These are phyloP conservation scores for Micronisus gabar DNA, from an alignment of 2,113 vertebrate genomes.

Conservation along the genomic window DNA sequence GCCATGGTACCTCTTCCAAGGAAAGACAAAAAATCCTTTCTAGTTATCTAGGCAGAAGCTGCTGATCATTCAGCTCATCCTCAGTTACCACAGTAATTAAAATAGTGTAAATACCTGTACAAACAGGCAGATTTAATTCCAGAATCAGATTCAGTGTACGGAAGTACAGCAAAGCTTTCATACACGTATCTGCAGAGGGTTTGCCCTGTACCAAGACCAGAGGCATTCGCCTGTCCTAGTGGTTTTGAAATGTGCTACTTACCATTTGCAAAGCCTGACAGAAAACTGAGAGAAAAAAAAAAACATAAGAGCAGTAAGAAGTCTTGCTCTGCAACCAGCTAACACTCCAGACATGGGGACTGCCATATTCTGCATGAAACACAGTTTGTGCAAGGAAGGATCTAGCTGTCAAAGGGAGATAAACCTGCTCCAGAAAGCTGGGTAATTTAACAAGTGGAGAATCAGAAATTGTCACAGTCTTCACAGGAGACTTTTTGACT, in stretches of 20 bases:
- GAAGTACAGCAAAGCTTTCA: not conserved
- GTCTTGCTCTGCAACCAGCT: not conserved
- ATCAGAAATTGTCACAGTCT: not conserved
- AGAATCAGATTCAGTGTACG: not conserved
- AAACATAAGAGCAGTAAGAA: not conserved
- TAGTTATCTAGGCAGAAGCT: not conserved
- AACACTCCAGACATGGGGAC: not conserved
- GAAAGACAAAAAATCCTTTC: not conserved
- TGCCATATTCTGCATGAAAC: not conserved
- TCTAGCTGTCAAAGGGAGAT: not conserved
- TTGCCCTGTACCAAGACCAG: not conserved
- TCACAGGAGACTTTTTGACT: not conserved
- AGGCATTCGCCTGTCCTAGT: not conserved
- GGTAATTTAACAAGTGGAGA: not conserved
- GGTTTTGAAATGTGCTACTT: not conserved
- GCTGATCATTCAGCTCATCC: not conserved
- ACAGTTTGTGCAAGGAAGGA: not conserved
- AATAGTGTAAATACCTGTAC: not conserved
- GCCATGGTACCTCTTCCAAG: not conserved
- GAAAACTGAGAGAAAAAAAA: not conserved
- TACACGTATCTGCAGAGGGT: not conserved
- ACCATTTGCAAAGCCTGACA: not conserved
- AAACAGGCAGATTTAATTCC: not conserved
- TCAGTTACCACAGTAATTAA: not conserved
- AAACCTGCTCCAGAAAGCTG: not conserved